Base-by-base conservation (phyloP, 2,888 invertebrate genomes). In the Eristalis tenax region DNA sequence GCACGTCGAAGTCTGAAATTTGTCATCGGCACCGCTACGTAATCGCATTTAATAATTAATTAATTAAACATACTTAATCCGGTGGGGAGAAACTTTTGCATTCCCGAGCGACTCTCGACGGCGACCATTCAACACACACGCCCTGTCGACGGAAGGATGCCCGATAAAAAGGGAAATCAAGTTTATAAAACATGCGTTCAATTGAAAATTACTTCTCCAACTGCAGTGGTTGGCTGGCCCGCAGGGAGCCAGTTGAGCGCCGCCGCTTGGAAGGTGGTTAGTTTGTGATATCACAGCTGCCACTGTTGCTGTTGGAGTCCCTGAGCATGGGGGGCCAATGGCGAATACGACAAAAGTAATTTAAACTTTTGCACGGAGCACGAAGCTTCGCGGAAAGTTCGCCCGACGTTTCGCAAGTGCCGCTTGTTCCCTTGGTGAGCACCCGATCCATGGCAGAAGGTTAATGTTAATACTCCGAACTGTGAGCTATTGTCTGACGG, bases 41-140 rank as follows among this genome's bases (percentile, higher is more conserved):
- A 75, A 86, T 86, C 78, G 82, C 78, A 83, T 86, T n/a, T 82
- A 83, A 56, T 83, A 78, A 75, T 78, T 74, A 74, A 86, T 86
- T 83, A 86, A 78, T 86, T 78, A 70, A 75, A 78, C 78, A 82
- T 83, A 56, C 65, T 75, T 82, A 77, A 78, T 77, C 82, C 43
- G 23, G 18, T n/a, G 23, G 28, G 61, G 50, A 8, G 59, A 57
- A 81, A 75, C 56, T 74, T 75, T 69, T 69, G 69, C 81, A 69
- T 69, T 69, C 59, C 64, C 57, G 64, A 28, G 22, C 23, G 64
- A 40, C 57, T 71, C 28, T 73, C 43, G 70, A 22, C 15, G n/a
- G 22, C 5, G 28, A 18, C 8, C 50, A 50, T 18, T 50, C 50
- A 8, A 8, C n/a, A 18, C 50, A 63, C 22, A 22, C 22, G 35